Evolutionary conservation across 2,888 invertebrate species (phyloP).

Genomic region (Apodemia mormo): DNA sequence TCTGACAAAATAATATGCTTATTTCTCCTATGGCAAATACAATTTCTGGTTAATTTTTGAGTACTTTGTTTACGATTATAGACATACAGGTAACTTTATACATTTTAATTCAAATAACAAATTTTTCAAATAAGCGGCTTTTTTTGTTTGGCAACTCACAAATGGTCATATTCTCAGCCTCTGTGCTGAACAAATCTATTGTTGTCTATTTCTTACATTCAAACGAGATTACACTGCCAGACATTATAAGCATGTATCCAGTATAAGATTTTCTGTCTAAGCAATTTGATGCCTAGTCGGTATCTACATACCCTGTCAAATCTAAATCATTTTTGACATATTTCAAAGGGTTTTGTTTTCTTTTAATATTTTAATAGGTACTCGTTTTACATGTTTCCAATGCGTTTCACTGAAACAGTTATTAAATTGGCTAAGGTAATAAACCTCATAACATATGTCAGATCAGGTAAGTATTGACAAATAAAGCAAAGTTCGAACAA

Average conservation of each 20-base stretch:
- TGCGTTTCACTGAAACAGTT: not conserved
- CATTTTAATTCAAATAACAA: conserved; percentile 24
- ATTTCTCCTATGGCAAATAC: conserved; percentile 28
- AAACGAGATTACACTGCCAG: not conserved
- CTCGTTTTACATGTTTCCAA: not conserved
- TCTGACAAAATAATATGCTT: conserved; percentile 31
- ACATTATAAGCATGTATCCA: not conserved
- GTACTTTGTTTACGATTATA: conserved; percentile 31
- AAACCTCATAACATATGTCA: conserved; percentile 19
- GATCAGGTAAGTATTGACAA: conserved; percentile 20
- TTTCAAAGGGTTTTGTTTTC: conserved; percentile 1
- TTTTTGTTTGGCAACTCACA: conserved; percentile 28
- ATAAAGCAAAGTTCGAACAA: conserved; percentile 21
- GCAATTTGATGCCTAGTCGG: not conserved
- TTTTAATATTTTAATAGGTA: not conserved
- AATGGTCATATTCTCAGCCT: conserved; percentile 23
- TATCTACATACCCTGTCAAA: not conserved
- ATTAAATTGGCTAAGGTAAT: conserved; percentile 8
- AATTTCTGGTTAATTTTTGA: conserved; percentile 26
- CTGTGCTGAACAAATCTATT: conserved; percentile 25
- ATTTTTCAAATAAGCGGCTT: conserved; percentile 26
- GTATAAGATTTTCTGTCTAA: not conserved
- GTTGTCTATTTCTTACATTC: conserved; percentile 24
- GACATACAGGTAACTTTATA: conserved; percentile 28
- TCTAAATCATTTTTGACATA: conserved; percentile 4